Percentiles rank a stretch among this genome's conserved stretches.
These are phyloP conservation scores for Zaprionus gabonicus DNA, from an alignment of 1,140 invertebrate species.

Conservation along the genomic window DNA sequence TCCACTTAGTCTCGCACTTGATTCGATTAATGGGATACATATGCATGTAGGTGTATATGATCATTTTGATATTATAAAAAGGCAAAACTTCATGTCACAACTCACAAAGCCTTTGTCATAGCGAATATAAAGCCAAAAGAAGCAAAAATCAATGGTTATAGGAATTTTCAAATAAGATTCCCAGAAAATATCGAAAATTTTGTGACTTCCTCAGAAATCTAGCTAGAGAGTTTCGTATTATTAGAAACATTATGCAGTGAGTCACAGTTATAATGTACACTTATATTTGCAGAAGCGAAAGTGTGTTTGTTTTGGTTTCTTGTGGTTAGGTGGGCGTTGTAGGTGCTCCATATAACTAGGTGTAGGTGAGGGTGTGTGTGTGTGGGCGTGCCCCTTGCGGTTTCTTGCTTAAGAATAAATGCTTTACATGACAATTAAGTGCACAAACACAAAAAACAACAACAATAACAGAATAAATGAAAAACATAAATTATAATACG, in stretches of 20 bases:
- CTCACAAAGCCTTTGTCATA: background rate
- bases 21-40: too few relatives aligned
- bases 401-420: slow-evolving; percentile 64
- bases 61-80: too few relatives aligned
- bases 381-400: slow-evolving; percentile 38
- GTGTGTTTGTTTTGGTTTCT: slow-evolving; percentile 24
- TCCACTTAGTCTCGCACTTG: too few relatives aligned
- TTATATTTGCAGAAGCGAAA: slow-evolving; percentile 32
- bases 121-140: background rate
- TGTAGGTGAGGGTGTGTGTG: slow-evolving; percentile 23
- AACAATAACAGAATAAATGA: slow-evolving; percentile 25
- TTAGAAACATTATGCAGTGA: background rate
- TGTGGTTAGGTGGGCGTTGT: slow-evolving; percentile 23
- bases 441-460: slow-evolving; percentile 45
- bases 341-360: slow-evolving; percentile 16
- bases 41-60: too few relatives aligned
- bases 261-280: slow-evolving; percentile 7
- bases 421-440: slow-evolving; percentile 49
- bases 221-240: background rate
- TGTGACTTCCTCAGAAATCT: background rate
- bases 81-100: background rate
- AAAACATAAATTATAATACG: slow-evolving; percentile 52
- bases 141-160: background rate
- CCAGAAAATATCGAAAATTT: background rate
- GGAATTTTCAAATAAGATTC: too few relatives aligned